Percentiles rank a stretch among this genome's conserved stretches.
Conservation (phyloP, 2,113 vertebrate species). For the Helogale parvula region DNA sequence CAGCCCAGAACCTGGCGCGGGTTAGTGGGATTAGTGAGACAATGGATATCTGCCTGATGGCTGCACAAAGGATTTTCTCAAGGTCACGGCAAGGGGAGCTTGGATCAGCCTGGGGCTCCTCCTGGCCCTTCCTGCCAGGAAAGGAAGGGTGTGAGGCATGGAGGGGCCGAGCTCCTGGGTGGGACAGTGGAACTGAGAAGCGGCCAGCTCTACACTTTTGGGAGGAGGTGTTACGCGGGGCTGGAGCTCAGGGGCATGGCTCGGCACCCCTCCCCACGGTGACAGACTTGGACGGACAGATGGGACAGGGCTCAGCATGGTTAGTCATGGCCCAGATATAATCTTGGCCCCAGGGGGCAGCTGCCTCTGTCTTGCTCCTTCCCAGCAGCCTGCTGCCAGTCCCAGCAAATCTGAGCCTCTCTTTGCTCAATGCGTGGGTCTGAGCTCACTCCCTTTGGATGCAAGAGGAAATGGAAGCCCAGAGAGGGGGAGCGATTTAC, state of each 20-base stretch:
- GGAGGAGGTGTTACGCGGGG: background rate
- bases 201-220: background rate
- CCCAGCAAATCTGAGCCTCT: background rate
- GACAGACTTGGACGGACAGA: constrained; percentile 31
- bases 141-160: constrained; percentile 57
- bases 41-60: background rate
- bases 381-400: background rate
- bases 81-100: background rate
- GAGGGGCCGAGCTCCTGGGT: background rate
- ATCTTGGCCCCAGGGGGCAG: background rate
- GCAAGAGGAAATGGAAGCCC: background rate
- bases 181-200: background rate
- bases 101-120: background rate
- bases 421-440: background rate
- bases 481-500: background rate
- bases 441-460: background rate
- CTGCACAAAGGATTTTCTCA: background rate
- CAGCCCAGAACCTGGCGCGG: background rate
- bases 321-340: constrained; percentile 60
- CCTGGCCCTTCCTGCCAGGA: constrained; percentile 50
- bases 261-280: background rate
- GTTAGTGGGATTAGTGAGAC: background rate
- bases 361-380: background rate
- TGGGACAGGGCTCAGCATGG: background rate
- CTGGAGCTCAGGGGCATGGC: background rate